These are phyloP conservation scores for Siderastrea siderea DNA, from an alignment of 92 coral and sea anemone genomes.

Conservation along the genomic window DNA sequence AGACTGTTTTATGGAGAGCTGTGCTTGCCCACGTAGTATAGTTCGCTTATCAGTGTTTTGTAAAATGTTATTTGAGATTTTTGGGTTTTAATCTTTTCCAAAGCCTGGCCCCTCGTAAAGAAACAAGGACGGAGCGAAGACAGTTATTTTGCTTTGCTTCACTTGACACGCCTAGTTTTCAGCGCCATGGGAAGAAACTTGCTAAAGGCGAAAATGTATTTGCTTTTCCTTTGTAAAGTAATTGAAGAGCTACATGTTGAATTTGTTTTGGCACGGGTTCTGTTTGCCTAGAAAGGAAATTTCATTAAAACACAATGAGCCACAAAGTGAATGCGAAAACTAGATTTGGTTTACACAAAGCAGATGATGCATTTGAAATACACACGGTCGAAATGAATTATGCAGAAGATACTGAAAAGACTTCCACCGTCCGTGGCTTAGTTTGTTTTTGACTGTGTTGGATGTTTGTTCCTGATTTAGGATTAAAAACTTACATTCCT, in stretches of 20 bases:
- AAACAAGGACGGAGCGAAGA: not conserved
- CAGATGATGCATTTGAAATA: not conserved
- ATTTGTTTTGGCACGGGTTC: constrained; percentile 3
- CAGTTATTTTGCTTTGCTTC: not conserved
- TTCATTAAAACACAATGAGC: not conserved
- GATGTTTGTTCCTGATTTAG: constrained; percentile 12
- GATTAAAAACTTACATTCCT: not conserved
- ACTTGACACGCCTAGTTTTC: not conserved
- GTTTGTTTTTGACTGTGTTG: not conserved
- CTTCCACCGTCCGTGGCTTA: not conserved
- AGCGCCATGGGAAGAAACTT: not conserved
- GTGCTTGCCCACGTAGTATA: too few relatives aligned
- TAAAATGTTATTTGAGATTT: too few relatives aligned
- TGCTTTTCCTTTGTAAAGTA: constrained; percentile 30
- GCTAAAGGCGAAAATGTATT: not conserved
- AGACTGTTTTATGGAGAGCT: too few relatives aligned
- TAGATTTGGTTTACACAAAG: not conserved
- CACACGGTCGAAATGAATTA: not conserved
- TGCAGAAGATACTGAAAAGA: not conserved
- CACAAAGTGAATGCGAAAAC: not conserved
- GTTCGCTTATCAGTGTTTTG: too few relatives aligned
- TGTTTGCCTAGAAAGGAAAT: not conserved
- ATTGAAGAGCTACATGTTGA: not conserved
- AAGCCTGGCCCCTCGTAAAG: too few relatives aligned
- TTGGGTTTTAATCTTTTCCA: too few relatives aligned